phyloP scores from a whole-genome alignment of 2,888 invertebrate species.

The Caenorhabditis imperialis region DNA sequence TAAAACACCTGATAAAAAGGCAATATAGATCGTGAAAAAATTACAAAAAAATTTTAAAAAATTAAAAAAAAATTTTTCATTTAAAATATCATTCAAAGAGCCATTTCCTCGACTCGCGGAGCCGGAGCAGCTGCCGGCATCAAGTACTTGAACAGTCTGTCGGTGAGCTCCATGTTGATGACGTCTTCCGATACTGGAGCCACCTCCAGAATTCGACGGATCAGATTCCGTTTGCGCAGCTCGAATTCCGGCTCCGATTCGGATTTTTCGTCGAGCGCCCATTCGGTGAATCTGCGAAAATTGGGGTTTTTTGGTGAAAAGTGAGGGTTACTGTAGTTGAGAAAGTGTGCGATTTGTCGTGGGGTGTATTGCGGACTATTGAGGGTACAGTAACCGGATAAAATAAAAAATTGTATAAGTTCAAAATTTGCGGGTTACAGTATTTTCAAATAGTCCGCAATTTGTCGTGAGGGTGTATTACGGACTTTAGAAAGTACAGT shows the following conservation, averaged over 20 bases:
- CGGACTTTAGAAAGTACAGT: too few relatives aligned
- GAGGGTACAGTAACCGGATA: too few relatives aligned
- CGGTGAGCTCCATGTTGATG: constrained; percentile 7
- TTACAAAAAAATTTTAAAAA: background rate
- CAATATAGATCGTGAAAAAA: too few relatives aligned
- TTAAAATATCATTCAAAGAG: constrained; percentile 11
- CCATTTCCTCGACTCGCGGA: constrained; percentile 40
- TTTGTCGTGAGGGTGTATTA: too few relatives aligned
- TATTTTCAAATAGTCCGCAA: too few relatives aligned
- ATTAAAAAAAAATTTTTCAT: background rate
- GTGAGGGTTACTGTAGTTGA: too few relatives aligned
- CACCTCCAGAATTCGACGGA: constrained; percentile 8
- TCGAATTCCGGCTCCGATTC: constrained; percentile 33
- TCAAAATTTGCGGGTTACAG: background rate
- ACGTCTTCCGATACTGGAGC: background rate
- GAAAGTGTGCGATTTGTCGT: too few relatives aligned
- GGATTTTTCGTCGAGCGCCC: constrained; percentile 40
- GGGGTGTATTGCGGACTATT: too few relatives aligned
- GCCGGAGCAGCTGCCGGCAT: constrained; percentile 27
- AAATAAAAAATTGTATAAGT: too few relatives aligned
- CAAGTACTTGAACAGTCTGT: constrained; percentile 15
- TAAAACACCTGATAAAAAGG: too few relatives aligned
- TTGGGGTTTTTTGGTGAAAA: too few relatives aligned
- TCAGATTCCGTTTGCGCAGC: constrained; percentile 20
- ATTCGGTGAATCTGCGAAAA: constrained; percentile 46